Base-by-base conservation (phyloP, 92 coral and sea anemone genomes). In the Virgularia gustaviana region DNA sequence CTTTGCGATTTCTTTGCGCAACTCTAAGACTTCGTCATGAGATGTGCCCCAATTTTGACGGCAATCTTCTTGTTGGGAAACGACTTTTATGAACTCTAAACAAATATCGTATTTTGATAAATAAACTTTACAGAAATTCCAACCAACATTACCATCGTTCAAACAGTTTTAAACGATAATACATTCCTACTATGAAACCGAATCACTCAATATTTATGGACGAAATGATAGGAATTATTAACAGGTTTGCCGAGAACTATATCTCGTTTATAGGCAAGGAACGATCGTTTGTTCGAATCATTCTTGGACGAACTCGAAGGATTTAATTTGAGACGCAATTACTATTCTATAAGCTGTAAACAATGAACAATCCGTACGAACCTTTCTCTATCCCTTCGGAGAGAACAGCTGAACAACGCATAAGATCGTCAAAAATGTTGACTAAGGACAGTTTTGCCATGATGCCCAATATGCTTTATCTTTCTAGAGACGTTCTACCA, bases 301-400 rank as follows among this genome's bases (percentile, higher is more conserved):
- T 16, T 43, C 51, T 43, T 43, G 2, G 1, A 43, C 13, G 0
- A 4, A 13, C 0, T 43, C 13, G 2, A 43, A 43, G 20, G 1
- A 43, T 43, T 4, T 13, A 43, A 13, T 13, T 16, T 20, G 19
- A 16, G 19, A 43, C 51, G 19, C 1, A 43, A n/a, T n/a, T n/a
- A n/a, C n/a, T n/a, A 13, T 43, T 43, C 51, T 13, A 43, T n/a
- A n/a, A n/a, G n/a, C n/a, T n/a, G 15, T 0, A 11, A 9, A 7
- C 9, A 0, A 20, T 57, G 19, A 9, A 20, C 24, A 47, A 43
- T 45, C 24, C 38, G 37, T 4, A 38, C 85, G 54, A 36, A 92
- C 98, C 98, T 92, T 89, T 91, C 74, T 92, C 98, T 65, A 92
- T 92, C 51, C 98, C 98, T 41, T 90, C 98, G 37, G 88, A 81